Conservation (phyloP, 1,140 invertebrate genomes). For the Acromyrmex charruanus region DNA sequence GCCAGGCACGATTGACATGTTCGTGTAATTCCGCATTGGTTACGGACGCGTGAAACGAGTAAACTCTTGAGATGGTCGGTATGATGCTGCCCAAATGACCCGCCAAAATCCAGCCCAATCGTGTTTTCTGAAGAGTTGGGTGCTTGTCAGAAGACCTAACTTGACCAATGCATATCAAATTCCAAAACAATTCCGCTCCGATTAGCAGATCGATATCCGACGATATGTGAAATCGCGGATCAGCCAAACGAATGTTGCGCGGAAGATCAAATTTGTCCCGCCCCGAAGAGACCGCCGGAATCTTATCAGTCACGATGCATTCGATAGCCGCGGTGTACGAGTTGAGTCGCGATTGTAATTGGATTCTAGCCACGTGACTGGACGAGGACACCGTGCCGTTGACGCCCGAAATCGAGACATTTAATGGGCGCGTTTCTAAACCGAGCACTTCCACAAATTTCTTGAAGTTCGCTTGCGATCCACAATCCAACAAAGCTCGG, state of each 20-base stretch:
- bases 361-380: background rate
- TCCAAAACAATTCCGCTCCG: slow-evolving; percentile 69
- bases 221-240: slow-evolving; percentile 68
- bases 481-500: background rate
- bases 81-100: no score
- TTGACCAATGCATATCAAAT: slow-evolving; percentile 72
- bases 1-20: background rate
- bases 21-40: background rate
- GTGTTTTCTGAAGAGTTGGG: slow-evolving; percentile 62
- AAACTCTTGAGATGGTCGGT: no score
- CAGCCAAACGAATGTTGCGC: slow-evolving; percentile 49
- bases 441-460: background rate
- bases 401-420: slow-evolving; percentile 7
- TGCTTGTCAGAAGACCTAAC: slow-evolving; percentile 48
- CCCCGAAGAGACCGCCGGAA: background rate
- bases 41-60: background rate
- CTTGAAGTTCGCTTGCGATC: background rate
- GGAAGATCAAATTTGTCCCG: background rate
- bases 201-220: slow-evolving; percentile 59
- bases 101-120: no score
- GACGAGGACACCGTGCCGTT: background rate
- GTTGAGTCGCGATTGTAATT: slow-evolving; percentile 40
- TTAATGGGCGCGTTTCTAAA: background rate
- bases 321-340: background rate
- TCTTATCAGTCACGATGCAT: slow-evolving; percentile 50